Base-by-base conservation (phyloP, 2,888 invertebrate genomes). In the Trachelus stipa region DNA sequence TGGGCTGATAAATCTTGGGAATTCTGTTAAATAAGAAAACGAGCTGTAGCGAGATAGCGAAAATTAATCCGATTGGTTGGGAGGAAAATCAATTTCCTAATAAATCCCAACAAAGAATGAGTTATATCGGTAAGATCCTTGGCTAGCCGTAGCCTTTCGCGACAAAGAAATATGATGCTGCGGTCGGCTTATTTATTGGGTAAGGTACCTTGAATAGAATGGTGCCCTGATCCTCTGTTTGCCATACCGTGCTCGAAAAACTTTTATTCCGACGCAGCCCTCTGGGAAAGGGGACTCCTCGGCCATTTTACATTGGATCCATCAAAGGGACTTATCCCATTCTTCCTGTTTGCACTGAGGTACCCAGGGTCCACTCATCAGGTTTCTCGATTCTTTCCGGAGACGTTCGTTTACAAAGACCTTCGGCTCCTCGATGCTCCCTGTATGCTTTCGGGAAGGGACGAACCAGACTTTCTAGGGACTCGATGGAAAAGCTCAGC, bases 81-180 rank as follows among this genome's bases (percentile, higher is more conserved):
- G 81, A 78, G 83, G 82, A 81, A 83, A 87, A 88, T 87, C 86
- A 86, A 87, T 85, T 83, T 83, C 75, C 81, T 82, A 83, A 85
- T 87, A 87, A 85, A 87, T 87, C 87, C 83, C 76, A 78, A 68
- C 75, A 73, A 81, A 81, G 76, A 85, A 83, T 83, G 84, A 85
- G 80, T 83, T 82, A 83, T 79, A 78, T 77, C 76, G 69, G 74
- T 69, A 71, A 78, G 81, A 82, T 83, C 80, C 75, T 77, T 74
- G 68, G 31, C 33, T 71, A 71, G 71, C 71, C 71, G 71, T 73
- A 81, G 80, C 79, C 81, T 79, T 77, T 77, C 77, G 78, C 83
- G 83, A 83, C 85, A 83, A 88, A 88, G 88, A 88, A 88, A 87
- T 87, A 88, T 86, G 88, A 86, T 84, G 82, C 80, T 75, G 79